These are phyloP conservation scores for Orientallactaga bullata DNA, from an alignment of 2,113 vertebrate genomes.

Conservation along the genomic window DNA sequence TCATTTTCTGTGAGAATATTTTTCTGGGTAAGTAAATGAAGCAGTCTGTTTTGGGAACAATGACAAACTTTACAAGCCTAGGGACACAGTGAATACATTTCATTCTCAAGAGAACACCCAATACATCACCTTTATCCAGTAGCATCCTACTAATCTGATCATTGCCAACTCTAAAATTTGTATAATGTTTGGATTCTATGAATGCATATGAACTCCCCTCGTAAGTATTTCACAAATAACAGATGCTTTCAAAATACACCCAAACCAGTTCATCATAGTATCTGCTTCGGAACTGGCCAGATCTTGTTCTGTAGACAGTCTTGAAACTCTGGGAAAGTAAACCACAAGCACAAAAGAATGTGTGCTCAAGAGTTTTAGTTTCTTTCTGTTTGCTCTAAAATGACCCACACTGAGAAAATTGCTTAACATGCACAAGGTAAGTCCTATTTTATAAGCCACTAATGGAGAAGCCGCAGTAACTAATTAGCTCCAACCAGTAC, in stretches of 20 bases:
- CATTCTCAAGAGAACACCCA: background rate
- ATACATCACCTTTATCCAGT: background rate
- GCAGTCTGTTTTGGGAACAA: background rate
- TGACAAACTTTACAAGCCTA: background rate
- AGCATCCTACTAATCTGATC: background rate
- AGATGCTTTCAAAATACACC: background rate
- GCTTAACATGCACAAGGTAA: conserved; percentile 74
- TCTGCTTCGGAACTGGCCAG: background rate
- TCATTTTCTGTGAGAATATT: background rate
- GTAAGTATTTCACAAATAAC: background rate
- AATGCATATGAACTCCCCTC: background rate
- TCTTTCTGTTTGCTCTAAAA: conserved; percentile 70
- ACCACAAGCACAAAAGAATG: background rate
- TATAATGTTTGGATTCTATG: background rate
- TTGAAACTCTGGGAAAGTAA: background rate
- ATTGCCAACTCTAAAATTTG: background rate
- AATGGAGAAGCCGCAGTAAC: conserved; percentile 75
- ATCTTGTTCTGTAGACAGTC: background rate
- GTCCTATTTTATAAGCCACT: conserved; percentile 71
- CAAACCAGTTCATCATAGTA: background rate
- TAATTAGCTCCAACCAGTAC: conserved; percentile 78
- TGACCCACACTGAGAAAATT: conserved; percentile 74
- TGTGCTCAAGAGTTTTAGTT: conserved; percentile 7
- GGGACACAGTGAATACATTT: background rate
- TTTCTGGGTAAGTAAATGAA: background rate